A percentile compares a stretch with the other conserved stretches of the same genome.
Conservation (phyloP, 1,140 invertebrate species). For the Brachystomella parvula region DNA sequence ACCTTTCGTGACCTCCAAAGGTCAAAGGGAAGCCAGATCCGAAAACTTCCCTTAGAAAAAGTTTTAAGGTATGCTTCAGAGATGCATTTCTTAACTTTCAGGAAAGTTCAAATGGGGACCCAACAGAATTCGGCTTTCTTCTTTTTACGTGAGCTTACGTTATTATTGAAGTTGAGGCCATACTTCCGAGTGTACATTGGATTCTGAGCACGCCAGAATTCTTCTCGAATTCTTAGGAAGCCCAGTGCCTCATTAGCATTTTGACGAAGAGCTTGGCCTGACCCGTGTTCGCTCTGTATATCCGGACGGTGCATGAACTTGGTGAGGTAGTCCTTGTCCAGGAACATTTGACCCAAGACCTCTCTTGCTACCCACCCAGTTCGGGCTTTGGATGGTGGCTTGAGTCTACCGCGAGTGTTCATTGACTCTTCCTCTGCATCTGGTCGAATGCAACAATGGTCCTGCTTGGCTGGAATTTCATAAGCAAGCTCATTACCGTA, state of each 20-base stretch:
- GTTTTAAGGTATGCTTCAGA: no score
- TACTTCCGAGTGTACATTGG: slow-evolving; percentile 36
- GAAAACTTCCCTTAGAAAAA: no score
- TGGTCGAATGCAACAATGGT: slow-evolving; percentile 18
- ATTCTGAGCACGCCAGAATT: slow-evolving; percentile 36
- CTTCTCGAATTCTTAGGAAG: slow-evolving; percentile 34
- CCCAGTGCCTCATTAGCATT: slow-evolving; percentile 34
- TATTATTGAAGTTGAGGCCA: slow-evolving; percentile 20
- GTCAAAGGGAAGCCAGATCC: no score
- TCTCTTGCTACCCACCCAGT: slow-evolving; percentile 33
- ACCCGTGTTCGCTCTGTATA: slow-evolving; percentile 26
- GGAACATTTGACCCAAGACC: slow-evolving; percentile 29
- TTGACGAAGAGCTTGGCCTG: slow-evolving; percentile 16
- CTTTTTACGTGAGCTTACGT: slow-evolving; percentile 5
- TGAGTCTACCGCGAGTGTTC: slow-evolving; percentile 8
- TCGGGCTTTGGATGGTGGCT: slow-evolving; percentile 23
- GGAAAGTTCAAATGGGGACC: no score
- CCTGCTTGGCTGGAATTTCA: slow-evolving; percentile 18
- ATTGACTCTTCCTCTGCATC: not conserved
- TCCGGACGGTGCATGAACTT: slow-evolving; percentile 31
- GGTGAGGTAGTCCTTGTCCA: slow-evolving; percentile 31
- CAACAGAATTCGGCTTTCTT: no score
- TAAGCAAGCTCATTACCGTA: not conserved
- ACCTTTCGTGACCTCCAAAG: no score
- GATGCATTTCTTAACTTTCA: no score